Conservation (phyloP, 2,113 vertebrate genomes). For the Rhinoderma darwinii region DNA sequence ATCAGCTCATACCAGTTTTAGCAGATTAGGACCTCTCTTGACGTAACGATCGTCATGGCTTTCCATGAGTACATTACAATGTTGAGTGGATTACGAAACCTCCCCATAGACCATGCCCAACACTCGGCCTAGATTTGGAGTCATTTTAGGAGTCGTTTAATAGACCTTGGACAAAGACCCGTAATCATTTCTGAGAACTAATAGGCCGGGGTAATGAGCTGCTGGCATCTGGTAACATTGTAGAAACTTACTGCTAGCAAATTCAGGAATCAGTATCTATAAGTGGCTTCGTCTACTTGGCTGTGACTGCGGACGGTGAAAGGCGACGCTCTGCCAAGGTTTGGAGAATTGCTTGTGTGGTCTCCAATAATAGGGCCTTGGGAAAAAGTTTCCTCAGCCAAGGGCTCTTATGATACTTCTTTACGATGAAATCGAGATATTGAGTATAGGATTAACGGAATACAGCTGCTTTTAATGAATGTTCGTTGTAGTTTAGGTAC, state of each 20-base stretch:
- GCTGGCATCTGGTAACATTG: neutral
- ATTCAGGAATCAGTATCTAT: conserved; percentile 13
- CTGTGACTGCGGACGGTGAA: neutral
- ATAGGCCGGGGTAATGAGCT: conserved; percentile 27
- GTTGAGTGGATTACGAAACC: conserved; percentile 23
- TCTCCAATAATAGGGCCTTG: neutral
- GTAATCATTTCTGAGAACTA: conserved; percentile 6
- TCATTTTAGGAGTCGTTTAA: conserved; percentile 23
- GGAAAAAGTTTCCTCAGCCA: neutral
- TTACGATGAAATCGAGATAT: neutral
- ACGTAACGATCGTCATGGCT: neutral
- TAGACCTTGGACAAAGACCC: conserved; percentile 37
- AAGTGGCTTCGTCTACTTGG: conserved; percentile 23
- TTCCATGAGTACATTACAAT: neutral
- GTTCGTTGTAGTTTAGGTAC: neutral
- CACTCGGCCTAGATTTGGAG: neutral
- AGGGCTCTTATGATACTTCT: neutral
- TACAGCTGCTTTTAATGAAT: neutral
- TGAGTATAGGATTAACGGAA: neutral
- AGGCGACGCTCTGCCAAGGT: neutral
- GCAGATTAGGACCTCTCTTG: conserved; percentile 43
- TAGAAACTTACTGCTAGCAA: neutral
- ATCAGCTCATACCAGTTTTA: conserved; percentile 12
- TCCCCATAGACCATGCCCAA: neutral
- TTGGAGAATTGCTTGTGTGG: conserved; percentile 21